These are phyloP conservation scores for Falcunculus frontatus DNA, from an alignment of 2,113 vertebrate genomes.

Conservation along the genomic window DNA sequence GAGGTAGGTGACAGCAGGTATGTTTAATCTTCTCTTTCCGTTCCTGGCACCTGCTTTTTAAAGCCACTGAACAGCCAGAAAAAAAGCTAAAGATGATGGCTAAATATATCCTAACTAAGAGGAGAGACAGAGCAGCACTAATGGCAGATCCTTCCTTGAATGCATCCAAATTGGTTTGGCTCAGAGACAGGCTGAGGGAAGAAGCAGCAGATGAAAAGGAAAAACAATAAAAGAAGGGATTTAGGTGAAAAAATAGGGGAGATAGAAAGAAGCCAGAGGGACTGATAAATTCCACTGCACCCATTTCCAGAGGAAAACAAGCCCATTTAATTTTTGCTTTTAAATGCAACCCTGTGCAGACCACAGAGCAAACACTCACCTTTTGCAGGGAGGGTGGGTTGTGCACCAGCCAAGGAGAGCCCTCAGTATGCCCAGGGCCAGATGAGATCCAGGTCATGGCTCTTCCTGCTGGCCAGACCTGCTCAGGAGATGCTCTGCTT, in stretches of 20 bases:
- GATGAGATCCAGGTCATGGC: not conserved
- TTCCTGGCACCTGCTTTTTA: slow-evolving; percentile 30
- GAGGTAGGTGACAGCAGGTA: slow-evolving; percentile 14
- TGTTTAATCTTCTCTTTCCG: slow-evolving; percentile 29
- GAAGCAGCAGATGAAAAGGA: not conserved
- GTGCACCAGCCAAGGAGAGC: too few species aligned
- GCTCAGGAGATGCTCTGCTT: not conserved
- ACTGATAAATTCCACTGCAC: not conserved
- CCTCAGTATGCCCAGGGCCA: rapidly evolving
- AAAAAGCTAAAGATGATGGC: not conserved
- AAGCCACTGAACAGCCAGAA: not conserved
- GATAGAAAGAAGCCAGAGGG: not conserved
- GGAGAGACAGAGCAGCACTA: slow-evolving; percentile 2
- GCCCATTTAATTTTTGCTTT: not conserved
- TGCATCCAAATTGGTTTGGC: slow-evolving; percentile 36
- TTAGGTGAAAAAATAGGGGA: not conserved
- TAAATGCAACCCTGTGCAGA: not conserved
- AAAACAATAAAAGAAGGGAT: not conserved
- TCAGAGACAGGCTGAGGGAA: not conserved
- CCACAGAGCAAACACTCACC: not conserved
- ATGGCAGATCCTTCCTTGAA: slow-evolving; percentile 27
- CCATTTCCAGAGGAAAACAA: not conserved
- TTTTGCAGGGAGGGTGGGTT: not conserved
- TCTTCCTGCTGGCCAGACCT: not conserved
- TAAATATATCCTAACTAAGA: slow-evolving; percentile 52